These are phyloP conservation scores for Euzophera pinguis DNA, from an alignment of 2,888 invertebrate species.

Conservation along the genomic window DNA sequence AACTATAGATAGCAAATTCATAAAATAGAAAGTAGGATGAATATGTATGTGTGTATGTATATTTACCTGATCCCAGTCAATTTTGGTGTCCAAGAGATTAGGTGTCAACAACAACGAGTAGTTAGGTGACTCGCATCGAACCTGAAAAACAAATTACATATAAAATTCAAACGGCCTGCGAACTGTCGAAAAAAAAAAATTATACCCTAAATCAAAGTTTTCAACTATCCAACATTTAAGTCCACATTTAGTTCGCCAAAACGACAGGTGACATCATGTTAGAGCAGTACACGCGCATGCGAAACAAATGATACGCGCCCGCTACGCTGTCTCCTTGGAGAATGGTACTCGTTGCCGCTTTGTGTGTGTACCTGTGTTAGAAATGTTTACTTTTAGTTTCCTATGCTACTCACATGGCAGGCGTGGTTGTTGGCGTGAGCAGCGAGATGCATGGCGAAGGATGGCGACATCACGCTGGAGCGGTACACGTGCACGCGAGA, in stretches of 20 bases:
- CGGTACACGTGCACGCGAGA: conserved; percentile 78
- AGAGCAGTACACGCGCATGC: conserved; percentile 76
- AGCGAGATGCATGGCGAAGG: conserved; percentile 73
- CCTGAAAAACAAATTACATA: conserved; percentile 33
- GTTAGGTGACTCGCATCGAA: conserved; percentile 69
- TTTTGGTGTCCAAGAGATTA: conserved; percentile 65
- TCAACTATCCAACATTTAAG: too few relatives aligned
- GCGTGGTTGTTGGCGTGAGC: conserved; percentile 62
- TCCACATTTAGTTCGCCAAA: too few relatives aligned
- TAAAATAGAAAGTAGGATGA: too few relatives aligned
- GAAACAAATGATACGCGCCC: conserved; percentile 74
- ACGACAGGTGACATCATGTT: conserved; percentile 41
- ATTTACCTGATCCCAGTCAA: conserved; percentile 80
- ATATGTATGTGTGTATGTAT: background rate
- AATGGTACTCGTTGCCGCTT: too few relatives aligned
- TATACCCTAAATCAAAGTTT: too few relatives aligned
- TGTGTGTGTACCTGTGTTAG: too few relatives aligned
- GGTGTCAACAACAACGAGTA: conserved; percentile 65
- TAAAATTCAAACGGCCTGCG: too few relatives aligned
- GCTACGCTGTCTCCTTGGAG: conserved; percentile 33
- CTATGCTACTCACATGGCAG: conserved; percentile 38
- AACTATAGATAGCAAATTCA: too few relatives aligned
- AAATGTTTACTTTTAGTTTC: too few relatives aligned
- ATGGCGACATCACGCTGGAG: conserved; percentile 43
- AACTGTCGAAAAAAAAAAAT: too few relatives aligned